These are phyloP conservation scores for Hystrix brachyura DNA, from an alignment of 2,113 vertebrate genomes.

Conservation along the genomic window DNA sequence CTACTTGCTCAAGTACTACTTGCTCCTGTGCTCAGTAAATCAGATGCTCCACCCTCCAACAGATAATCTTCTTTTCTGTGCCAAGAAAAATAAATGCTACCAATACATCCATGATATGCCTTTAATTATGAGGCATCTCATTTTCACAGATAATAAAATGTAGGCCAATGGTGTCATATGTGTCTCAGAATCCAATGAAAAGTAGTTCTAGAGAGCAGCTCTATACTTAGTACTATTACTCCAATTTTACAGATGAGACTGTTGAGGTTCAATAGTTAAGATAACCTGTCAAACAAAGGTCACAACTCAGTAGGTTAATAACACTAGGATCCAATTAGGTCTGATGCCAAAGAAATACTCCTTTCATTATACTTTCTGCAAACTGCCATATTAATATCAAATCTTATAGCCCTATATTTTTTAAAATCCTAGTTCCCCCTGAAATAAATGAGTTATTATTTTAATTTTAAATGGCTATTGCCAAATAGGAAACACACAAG, in stretches of 20 bases:
- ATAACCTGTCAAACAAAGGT: background rate
- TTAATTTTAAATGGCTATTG: conserved; percentile 41
- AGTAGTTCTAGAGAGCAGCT: background rate
- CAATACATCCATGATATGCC: background rate
- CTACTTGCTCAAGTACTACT: background rate
- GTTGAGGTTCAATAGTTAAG: background rate
- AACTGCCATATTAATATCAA: background rate
- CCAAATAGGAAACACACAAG: conserved; percentile 24
- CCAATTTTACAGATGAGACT: background rate
- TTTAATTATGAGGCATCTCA: background rate
- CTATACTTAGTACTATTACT: background rate
- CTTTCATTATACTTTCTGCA: conserved; percentile 16
- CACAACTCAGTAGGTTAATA: background rate
- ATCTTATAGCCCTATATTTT: background rate
- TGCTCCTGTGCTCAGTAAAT: background rate
- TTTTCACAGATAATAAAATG: conserved; percentile 23
- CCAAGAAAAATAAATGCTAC: background rate
- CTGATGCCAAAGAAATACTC: conserved; percentile 32
- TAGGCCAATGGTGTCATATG: too few species aligned
- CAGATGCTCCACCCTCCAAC: background rate
- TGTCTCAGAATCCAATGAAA: background rate
- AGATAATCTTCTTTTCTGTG: background rate
- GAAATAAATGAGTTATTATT: background rate
- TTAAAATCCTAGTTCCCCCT: background rate
- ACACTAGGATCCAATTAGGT: background rate